Evolutionary conservation across 1,140 invertebrate species (phyloP).

Genomic region (Monochamus saltuarius): DNA sequence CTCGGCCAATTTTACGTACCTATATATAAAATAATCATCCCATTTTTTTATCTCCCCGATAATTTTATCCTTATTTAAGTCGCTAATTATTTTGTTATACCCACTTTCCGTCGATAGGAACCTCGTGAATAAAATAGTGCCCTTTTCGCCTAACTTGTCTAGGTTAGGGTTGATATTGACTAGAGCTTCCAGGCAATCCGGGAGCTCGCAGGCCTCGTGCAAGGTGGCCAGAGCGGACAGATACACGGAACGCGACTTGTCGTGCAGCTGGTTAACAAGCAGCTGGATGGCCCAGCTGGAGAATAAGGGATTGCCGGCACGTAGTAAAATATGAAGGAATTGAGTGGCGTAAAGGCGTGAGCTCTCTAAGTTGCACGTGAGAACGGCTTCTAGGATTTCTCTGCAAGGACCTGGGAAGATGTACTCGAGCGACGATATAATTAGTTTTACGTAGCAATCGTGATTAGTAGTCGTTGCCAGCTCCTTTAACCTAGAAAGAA

Average conservation of each 20-base stretch:
- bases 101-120: slow-evolving; percentile 76
- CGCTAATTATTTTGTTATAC: slow-evolving; percentile 62
- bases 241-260: slow-evolving; percentile 73
- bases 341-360: slow-evolving; percentile 87
- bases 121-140: slow-evolving; percentile 78
- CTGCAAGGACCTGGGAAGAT: slow-evolving; percentile 68
- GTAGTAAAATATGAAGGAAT: slow-evolving; percentile 81
- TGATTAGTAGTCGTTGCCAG: slow-evolving; percentile 81
- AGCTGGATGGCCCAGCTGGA: slow-evolving; percentile 81
- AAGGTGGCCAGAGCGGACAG: slow-evolving; percentile 77
- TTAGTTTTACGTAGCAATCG: slow-evolving; percentile 90
- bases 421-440: slow-evolving; percentile 88
- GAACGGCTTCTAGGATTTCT: slow-evolving; percentile 70
- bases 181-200: slow-evolving; percentile 79
- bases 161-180: slow-evolving; percentile 73
- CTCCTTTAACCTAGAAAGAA: slow-evolving; percentile 66
- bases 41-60: slow-evolving; percentile 75
- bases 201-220: slow-evolving; percentile 90
- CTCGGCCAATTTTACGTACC: slow-evolving; percentile 88
- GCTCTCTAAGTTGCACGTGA: slow-evolving; percentile 67
- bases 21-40: slow-evolving; percentile 63
- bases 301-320: slow-evolving; percentile 64
- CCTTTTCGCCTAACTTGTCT: slow-evolving; percentile 78
- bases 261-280: slow-evolving; percentile 78
- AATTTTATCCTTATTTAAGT: slow-evolving; percentile 65